Evolutionary conservation across 2,113 vertebrate species (phyloP), one percentile per base, ranked within the genome.

Genomic region (Lepus americanus): DNA sequence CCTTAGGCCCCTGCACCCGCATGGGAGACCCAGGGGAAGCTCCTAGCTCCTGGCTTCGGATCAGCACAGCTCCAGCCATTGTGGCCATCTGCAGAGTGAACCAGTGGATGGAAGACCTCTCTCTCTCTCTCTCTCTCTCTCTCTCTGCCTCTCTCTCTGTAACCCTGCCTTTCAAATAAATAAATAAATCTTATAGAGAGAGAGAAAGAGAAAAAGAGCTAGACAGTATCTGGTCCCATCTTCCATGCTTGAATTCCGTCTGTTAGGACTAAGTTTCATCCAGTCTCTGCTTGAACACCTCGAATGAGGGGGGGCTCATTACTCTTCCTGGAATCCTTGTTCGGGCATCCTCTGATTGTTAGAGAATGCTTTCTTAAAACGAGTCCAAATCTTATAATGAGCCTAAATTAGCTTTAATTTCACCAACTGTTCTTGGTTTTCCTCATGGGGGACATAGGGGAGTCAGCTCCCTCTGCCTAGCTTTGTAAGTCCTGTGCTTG

Each of bases 321-420:
- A 72, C 44, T 94, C 73, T 90, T 85, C 81, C 85, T 80, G 92
- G 53, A 14, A 31, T 90, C 14, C 25, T 66, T 44, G 16, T 85
- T 84, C 72, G 69, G 63, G 74, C 55, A 70, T n/a, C 59, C 72
- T 95, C 51, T 89, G 36, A 55, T 92, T 66, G 36, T 85, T 89
- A 90, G 76, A 94, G 94, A 90, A 70, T 23, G 33, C 39, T 87
- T 80, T 80, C 87, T 92, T 86, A 79, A 93, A 92, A 93, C 14
- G 25, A 95, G 31, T 74, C 33, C 12, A 73, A 69, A 90, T 92
- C 78, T 88, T 84, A 61, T 27, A 86, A 66, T 67, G 55, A 78
- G 31, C 66, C 85, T 87, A 89, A 94, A 63, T 76, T 79, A 90
- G 72, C 63, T 88, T 74, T 73, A 79, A 92, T 83, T 95, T 84